phyloP scores from a whole-genome alignment of 2,797 vertebrate species.

The Sciurus vulgaris region DNA sequence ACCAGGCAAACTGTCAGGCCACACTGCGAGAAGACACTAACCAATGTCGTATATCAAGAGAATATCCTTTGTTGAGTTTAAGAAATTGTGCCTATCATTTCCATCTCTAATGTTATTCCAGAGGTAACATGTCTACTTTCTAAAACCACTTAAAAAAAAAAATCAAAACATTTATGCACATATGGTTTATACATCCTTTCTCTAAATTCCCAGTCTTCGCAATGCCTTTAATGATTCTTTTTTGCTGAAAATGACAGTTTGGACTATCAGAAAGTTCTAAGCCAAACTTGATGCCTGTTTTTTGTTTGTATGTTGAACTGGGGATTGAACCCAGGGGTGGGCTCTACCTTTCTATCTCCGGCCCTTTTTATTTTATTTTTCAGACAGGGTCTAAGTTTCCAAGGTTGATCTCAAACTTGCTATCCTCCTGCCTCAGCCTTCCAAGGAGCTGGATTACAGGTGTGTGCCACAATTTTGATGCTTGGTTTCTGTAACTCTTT shows the following conservation, averaged over 20 bases:
- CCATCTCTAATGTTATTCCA: conserved; percentile 28
- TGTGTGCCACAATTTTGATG: too few species aligned
- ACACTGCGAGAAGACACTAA: background rate
- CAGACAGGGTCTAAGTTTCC: too few species aligned
- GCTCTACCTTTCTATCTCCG: too few species aligned
- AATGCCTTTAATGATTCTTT: background rate
- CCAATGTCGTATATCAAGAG: background rate
- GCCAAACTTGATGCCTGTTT: background rate
- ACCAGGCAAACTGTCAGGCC: background rate
- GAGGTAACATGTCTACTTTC: conserved; percentile 17
- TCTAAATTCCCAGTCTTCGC: background rate
- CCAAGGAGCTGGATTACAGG: too few species aligned
- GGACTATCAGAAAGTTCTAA: background rate
- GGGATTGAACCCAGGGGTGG: too few species aligned
- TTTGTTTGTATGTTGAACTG: too few species aligned
- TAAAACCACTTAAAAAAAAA: conserved; percentile 44
- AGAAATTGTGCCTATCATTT: background rate
- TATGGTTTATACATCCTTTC: background rate
- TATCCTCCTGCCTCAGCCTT: too few species aligned
- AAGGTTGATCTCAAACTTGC: too few species aligned
- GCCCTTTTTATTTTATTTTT: too few species aligned
- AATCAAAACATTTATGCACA: background rate
- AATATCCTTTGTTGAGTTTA: conserved; percentile 1
- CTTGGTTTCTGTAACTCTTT: background rate
- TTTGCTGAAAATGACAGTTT: conserved; percentile 16